phyloP scores from a whole-genome alignment of 2,113 vertebrate genomes.

The Pollimyrus isidori region DNA sequence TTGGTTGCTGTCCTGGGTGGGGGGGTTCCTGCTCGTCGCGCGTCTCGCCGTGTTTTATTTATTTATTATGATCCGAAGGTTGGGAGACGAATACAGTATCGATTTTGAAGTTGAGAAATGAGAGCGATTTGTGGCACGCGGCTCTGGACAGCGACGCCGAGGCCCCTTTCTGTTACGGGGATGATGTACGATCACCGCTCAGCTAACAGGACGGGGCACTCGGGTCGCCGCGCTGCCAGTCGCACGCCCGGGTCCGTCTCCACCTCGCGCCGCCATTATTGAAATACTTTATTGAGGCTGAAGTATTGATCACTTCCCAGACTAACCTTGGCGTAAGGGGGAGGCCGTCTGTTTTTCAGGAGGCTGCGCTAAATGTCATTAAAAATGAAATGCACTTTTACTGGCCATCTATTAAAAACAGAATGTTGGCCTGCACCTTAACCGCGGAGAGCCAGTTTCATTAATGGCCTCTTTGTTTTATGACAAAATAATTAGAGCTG shows the following conservation, averaged over 20 bases:
- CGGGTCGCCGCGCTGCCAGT: constrained; percentile 63
- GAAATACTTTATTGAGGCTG: constrained; percentile 86
- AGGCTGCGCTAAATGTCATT: constrained; percentile 53
- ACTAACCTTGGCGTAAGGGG: constrained; percentile 67
- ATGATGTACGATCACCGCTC: constrained; percentile 66
- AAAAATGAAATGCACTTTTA: constrained; percentile 56
- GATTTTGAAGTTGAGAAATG: constrained; percentile 63
- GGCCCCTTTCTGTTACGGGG: constrained; percentile 62
- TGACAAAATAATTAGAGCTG: constrained; percentile 92
- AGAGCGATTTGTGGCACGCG: constrained; percentile 36
- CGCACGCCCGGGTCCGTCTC: constrained; percentile 49
- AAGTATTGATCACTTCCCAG: constrained; percentile 81
- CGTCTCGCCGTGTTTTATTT: constrained; percentile 35
- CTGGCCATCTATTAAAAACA: constrained; percentile 44
- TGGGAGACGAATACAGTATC: constrained; percentile 59
- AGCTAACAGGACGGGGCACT: constrained; percentile 63
- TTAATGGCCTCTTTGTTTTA: constrained; percentile 82
- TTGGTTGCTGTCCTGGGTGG: not conserved
- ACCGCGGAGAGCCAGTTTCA: constrained; percentile 67
- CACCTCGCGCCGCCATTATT: constrained; percentile 69
- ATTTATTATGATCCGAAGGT: constrained; percentile 54
- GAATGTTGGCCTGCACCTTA: constrained; percentile 42
- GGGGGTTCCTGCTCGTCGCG: not conserved
- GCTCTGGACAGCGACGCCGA: constrained; percentile 40
- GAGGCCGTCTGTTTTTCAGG: constrained; percentile 51